Evolutionary conservation across 2,888 invertebrate genomes (phyloP).

Genomic region (Melanchra persicariae): DNA sequence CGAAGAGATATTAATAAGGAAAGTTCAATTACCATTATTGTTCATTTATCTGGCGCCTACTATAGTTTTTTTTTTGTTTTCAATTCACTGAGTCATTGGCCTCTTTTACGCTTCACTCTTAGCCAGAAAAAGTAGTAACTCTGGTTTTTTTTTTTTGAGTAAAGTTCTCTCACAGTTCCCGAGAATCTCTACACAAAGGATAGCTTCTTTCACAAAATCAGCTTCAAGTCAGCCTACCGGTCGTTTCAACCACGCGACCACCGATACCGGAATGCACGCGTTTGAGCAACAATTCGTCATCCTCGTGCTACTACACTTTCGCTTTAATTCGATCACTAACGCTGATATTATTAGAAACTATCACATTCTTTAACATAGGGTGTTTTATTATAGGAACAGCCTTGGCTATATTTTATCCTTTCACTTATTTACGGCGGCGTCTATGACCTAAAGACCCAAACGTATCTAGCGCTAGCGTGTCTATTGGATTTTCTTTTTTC

Average conservation of each 20-base stretch:
- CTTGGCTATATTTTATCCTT: conserved; percentile 39
- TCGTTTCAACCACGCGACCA: conserved; percentile 24
- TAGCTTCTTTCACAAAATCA: conserved; percentile 1
- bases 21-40: too few relatives aligned
- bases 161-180: background rate
- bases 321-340: conserved; percentile 35
- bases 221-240: conserved; percentile 1
- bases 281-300: conserved; percentile 47
- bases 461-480: background rate
- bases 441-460: conserved; percentile 15
- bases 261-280: conserved; percentile 36
- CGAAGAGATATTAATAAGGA: too few relatives aligned
- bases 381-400: conserved; percentile 21
- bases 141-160: background rate
- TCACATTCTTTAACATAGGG: conserved; percentile 14
- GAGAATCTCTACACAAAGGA: background rate
- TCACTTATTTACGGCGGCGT: conserved; percentile 28
- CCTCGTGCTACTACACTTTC: conserved; percentile 45
- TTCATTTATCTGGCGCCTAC: too few relatives aligned
- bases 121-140: background rate
- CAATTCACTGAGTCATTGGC: conserved; percentile 11
- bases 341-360: conserved; percentile 36
- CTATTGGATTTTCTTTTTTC: background rate
- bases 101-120: conserved; percentile 1
- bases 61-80: background rate